A percentile compares a stretch with the other conserved stretches of the same genome.
Conservation (phyloP, 1,140 invertebrate species). For the Pogonomyrmex californicus region DNA sequence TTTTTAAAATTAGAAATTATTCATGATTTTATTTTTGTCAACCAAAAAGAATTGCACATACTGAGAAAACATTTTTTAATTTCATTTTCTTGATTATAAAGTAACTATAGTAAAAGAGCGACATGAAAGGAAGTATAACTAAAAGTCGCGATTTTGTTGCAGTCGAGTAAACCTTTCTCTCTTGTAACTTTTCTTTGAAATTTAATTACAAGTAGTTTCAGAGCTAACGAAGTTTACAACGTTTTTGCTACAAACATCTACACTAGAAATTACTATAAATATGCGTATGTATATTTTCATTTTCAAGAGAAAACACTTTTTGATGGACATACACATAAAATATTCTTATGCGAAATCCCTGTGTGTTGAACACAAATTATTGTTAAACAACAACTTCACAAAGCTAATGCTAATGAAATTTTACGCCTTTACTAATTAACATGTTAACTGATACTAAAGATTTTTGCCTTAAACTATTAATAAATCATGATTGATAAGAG, state of each 20-base stretch:
- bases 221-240: conserved; percentile 34
- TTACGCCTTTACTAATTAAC: background rate
- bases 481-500: background rate
- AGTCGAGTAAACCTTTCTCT: conserved; percentile 1
- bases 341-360: background rate
- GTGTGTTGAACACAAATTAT: background rate
- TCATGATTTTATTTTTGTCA: background rate
- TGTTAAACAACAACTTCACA: background rate
- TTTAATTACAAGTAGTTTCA: conserved; percentile 55
- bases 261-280: conserved; percentile 33
- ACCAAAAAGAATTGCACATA: background rate
- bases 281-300: background rate
- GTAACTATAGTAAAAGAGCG: conserved; percentile 16
- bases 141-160: conserved; percentile 24
- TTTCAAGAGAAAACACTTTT: background rate
- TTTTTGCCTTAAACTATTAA: background rate
- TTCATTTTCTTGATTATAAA: conserved; percentile 44
- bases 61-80: background rate
- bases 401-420: background rate
- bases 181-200: conserved; percentile 56
- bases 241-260: background rate
- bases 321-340: background rate
- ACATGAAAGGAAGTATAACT: conserved; percentile 20
- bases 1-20: background rate
- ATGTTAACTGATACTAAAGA: background rate